Percentiles rank a stretch among this genome's conserved stretches.
phyloP scores from a whole-genome alignment of 2,113 vertebrate genomes.

The Oryzias curvinotus region DNA sequence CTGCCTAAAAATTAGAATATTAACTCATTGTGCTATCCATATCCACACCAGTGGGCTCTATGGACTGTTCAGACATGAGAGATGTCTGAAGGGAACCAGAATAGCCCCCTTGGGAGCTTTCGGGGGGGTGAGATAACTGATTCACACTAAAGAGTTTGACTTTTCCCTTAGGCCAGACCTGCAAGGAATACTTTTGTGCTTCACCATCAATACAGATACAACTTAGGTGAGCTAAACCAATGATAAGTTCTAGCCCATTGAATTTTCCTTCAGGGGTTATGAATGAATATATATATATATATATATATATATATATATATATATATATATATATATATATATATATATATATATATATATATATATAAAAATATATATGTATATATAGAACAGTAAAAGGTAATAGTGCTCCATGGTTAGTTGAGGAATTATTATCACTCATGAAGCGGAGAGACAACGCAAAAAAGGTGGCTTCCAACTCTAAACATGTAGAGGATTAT shows the following conservation, averaged over 20 bases:
- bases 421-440: too few relatives aligned
- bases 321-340: too few relatives aligned
- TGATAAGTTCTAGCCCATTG: conserved; percentile 21
- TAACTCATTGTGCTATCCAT: conserved; percentile 46
- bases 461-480: too few relatives aligned
- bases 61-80: conserved; percentile 31
- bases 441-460: too few relatives aligned
- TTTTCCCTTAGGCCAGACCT: conserved; percentile 41
- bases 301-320: too few relatives aligned
- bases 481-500: too few relatives aligned
- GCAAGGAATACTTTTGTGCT: conserved; percentile 52
- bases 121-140: conserved; percentile 60
- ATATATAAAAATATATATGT: too few relatives aligned
- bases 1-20: conserved; percentile 31
- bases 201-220: conserved; percentile 48
- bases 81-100: conserved; percentile 43
- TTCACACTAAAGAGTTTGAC: conserved; percentile 46
- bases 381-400: too few relatives aligned
- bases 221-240: conserved; percentile 20
- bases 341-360: too few relatives aligned
- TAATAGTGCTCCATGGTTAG: too few relatives aligned
- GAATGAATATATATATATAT: too few relatives aligned
- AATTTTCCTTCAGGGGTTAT: too few relatives aligned
- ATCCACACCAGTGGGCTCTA: conserved; percentile 9
- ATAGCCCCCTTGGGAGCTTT: conserved; percentile 53